Percentiles rank a stretch among this genome's conserved stretches.
Evolutionary conservation across 2,888 invertebrate species (phyloP).

Genomic region (Epirrhoe alternata): DNA sequence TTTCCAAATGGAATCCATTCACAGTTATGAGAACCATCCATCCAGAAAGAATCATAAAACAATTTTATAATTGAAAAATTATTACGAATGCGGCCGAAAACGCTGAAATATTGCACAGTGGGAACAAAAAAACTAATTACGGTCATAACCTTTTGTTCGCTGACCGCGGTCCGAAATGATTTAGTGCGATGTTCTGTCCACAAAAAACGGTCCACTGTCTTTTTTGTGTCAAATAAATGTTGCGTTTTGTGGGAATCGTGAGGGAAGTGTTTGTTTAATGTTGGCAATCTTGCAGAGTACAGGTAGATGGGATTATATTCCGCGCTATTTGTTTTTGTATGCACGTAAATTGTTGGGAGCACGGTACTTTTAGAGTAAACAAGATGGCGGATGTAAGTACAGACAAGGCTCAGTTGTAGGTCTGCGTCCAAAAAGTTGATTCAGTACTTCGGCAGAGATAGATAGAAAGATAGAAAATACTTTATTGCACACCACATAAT

Average conservation of each 20-base stretch:
- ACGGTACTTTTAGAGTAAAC: not conserved
- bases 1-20: slow-evolving; percentile 28
- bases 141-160: slow-evolving; percentile 58
- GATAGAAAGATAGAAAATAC: no score
- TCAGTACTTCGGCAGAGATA: no score
- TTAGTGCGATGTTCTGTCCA: slow-evolving; percentile 59
- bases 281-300: slow-evolving; percentile 33
- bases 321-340: slow-evolving; percentile 27
- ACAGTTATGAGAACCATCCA: slow-evolving; percentile 29
- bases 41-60: slow-evolving; percentile 53
- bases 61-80: slow-evolving; percentile 71
- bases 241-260: slow-evolving; percentile 22
- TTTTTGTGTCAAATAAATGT: slow-evolving; percentile 45
- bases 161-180: slow-evolving; percentile 54
- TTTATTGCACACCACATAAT: no score
- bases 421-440: no score
- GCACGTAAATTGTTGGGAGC: slow-evolving; percentile 4
- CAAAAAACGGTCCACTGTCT: slow-evolving; percentile 42
- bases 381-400: not conserved
- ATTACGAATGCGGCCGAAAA: slow-evolving; percentile 67
- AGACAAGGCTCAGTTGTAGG: not conserved
- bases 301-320: slow-evolving; percentile 23
- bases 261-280: slow-evolving; percentile 34
- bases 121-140: slow-evolving; percentile 73
- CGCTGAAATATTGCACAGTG: slow-evolving; percentile 69